phyloP scores from a whole-genome alignment of 2,113 vertebrate genomes.

The Geothlypis trichas region DNA sequence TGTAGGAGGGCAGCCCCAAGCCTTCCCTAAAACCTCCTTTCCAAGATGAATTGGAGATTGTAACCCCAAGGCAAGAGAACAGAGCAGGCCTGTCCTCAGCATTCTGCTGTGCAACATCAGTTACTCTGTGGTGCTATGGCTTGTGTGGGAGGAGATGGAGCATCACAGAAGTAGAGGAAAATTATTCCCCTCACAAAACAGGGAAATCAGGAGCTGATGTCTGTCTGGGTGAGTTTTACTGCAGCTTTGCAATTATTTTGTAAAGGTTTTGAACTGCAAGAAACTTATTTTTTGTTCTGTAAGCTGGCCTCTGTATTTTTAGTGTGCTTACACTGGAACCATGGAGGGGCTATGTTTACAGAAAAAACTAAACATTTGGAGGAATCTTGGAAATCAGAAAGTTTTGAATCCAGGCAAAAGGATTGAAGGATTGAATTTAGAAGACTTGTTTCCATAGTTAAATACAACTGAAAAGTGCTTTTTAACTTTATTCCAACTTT shows the following conservation, averaged over 20 bases:
- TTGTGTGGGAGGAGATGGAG: not conserved
- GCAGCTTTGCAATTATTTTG: not conserved
- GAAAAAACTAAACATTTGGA: not conserved
- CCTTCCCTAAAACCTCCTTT: not conserved
- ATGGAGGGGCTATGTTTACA: not conserved
- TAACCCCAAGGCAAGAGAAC: not conserved
- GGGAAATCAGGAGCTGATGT: not conserved
- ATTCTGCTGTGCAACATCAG: not conserved
- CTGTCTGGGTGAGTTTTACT: not conserved
- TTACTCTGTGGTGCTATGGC: not conserved
- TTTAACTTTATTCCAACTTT: not conserved
- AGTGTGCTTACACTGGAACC: not conserved
- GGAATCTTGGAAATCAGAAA: not conserved
- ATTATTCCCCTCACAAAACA: not conserved
- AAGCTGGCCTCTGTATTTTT: not conserved
- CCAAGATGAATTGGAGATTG: not conserved
- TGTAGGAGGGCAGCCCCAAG: not conserved
- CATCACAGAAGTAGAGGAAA: not conserved
- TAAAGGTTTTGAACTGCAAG: not conserved
- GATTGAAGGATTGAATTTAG: not conserved
- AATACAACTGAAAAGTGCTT: not conserved
- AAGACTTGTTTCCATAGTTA: not conserved
- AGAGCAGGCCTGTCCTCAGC: not conserved
- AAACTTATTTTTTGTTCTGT: not conserved
- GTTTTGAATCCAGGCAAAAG: not conserved